These are phyloP conservation scores for Megalops cyprinoides DNA, from an alignment of 2,797 vertebrate genomes.

Conservation along the genomic window DNA sequence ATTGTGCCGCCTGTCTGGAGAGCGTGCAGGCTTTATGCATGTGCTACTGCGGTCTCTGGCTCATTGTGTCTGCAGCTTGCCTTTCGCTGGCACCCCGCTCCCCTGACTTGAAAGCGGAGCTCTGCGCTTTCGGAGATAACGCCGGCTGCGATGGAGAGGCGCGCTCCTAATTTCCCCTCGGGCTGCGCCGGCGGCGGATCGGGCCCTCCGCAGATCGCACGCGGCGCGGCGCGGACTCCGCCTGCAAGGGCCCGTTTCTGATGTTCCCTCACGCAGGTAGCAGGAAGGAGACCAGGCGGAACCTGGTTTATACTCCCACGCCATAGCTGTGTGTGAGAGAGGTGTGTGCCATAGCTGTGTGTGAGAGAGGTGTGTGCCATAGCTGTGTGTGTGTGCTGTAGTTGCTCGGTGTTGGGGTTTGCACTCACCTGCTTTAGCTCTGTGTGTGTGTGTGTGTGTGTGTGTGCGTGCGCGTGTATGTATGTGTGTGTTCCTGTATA, in stretches of 20 bases:
- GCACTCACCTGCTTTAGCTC: neutral
- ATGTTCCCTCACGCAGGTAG: neutral
- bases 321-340: no score
- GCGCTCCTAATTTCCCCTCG: neutral
- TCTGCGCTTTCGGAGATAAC: conserved; percentile 68
- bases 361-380: no score
- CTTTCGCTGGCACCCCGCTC: conserved; percentile 10
- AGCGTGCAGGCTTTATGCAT: neutral
- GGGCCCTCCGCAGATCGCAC: neutral
- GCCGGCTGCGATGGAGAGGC: neutral
- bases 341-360: no score
- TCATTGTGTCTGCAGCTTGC: neutral
- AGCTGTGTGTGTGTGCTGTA: neutral
- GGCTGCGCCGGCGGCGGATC: neutral
- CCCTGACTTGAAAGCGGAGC: conserved; percentile 66
- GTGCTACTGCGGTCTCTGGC: neutral
- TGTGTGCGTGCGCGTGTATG: no score
- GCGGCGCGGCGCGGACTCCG: neutral
- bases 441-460: no score
- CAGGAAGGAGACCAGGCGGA: neutral
- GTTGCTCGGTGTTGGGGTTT: neutral
- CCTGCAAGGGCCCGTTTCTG: neutral
- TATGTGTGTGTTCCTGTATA: neutral
- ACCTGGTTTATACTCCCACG: neutral
- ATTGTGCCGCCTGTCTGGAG: neutral